Evolutionary conservation across 2,888 invertebrate genomes (phyloP), one percentile per base, ranked within the genome.

Genomic region (Epinotia ramella): DNA sequence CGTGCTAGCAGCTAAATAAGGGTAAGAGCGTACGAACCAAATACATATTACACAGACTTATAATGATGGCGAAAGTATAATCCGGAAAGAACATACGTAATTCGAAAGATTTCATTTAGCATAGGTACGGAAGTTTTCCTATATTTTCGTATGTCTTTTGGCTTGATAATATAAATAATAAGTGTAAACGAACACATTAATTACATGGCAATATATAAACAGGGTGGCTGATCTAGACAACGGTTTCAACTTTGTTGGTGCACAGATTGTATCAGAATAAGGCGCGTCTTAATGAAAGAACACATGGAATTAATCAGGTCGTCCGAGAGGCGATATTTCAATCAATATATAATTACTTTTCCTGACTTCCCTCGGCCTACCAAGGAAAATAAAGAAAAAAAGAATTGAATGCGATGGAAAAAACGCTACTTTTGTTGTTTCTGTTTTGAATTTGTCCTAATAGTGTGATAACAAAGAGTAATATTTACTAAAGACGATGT

Each of bases 291-390:
- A 74, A 74, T 64, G 64, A 74, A 64, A 57, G 59, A 70, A 70
- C 69, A 74, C 59, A 49, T 70, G 73, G 69, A 60, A 65, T 73
- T 73, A 77, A 73, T 73, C 77, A 62, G 53, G 16, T 73, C 67
- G 33, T 69, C 49, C 53, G 12, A 59, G 28, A 33, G 57, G 57
- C 67, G 62, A 20, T 64, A 68, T 63, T 69, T 46, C 63, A 40
- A 69, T 64, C 57, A 69, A 57, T 57, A 33, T 40, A 46, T 69
- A 69, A 74, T 74, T 74, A 69, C 46, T 46, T 46, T 40, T 3
- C 40, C 53, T 68, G 62, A 56, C 62, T 44, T 16, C 24, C 56
- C 62, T 33, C 49, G 9, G 33, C 44, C 67, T 24, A 69, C 18
- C 40, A 28, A 56, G 20, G 56, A 57, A 20, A 12, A 16, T 20